Evolutionary conservation across 2,888 invertebrate species (phyloP), one percentile per base, ranked within the genome.

Genomic region (Drosophila limbata): DNA sequence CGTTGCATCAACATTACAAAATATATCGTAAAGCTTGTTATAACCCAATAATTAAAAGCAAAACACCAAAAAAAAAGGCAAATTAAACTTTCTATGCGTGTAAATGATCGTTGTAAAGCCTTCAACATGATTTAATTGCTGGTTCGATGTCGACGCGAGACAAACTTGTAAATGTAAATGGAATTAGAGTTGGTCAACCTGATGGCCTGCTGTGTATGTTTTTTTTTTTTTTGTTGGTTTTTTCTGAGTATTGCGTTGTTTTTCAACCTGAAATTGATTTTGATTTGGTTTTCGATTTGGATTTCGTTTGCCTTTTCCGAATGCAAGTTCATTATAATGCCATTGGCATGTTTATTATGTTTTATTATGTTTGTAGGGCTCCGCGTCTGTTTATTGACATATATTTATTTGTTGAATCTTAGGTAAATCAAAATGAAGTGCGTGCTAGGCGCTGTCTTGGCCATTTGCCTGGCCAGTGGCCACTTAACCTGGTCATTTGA

Each of bases 261-360:
- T 62, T 31, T 33, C 33, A 50, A 19, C 31, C 52, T 52, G 65
- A 21, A n/a, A 60, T 42, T 42, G 55, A 55, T 51, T 50, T 68
- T n/a, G 42, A 50, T 44, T 37, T 65, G 35, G 21, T 33, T 44
- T 69, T 39, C 35, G 17, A 40, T 44, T 51, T 28, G 13, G 5
- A 47, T 52, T 44, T 37, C 17, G 61, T 28, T 56, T 74, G 50
- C 31, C 53, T 59, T 67, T 63, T 60, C 31, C 73, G 45, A 44
- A 45, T 44, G 78, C 73, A 67, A 60, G 79, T 60, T 75, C 74
- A 75, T 75, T 78, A 73, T 57, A 78, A 76, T 78, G 69, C 79
- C 68, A 62, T 78, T 75, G 74, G 74, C 79, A 78, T 76, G 74
- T 73, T 73, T 78, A 78, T 75, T 73, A 77, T 73, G 77, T 61